Evolutionary conservation across 92 coral and sea anemone species (phyloP).

Genomic region (Siderastrea radians): DNA sequence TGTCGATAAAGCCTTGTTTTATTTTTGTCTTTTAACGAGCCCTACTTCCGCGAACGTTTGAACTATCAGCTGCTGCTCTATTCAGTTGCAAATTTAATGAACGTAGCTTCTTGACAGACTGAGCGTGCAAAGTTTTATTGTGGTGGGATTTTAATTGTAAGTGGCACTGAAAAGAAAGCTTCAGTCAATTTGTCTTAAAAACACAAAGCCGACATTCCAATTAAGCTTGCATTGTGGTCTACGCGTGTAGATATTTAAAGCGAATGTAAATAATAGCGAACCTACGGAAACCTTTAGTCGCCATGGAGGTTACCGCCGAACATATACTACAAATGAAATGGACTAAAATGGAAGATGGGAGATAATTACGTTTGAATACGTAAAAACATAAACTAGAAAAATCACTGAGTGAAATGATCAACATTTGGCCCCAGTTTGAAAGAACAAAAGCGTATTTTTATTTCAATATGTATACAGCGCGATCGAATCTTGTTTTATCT

Average conservation of each 20-base stretch:
- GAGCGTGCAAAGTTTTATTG: constrained; percentile 2
- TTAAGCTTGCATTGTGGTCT: not conserved
- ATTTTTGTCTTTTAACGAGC: not conserved
- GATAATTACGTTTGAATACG: not conserved
- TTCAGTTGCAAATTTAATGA: constrained; percentile 1
- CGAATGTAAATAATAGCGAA: not conserved
- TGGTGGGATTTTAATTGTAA: constrained; percentile 2
- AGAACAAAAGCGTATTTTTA: not conserved
- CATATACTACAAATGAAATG: not conserved
- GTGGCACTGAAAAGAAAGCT: constrained; percentile 9
- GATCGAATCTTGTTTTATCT: not conserved
- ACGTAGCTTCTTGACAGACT: not conserved
- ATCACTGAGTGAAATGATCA: too few relatives aligned
- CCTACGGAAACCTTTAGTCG: not conserved
- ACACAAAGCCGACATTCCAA: constrained; percentile 8
- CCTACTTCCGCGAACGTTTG: not conserved
- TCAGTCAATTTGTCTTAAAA: not conserved
- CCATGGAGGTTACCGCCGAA: not conserved
- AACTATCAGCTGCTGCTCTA: not conserved
- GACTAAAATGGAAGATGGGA: not conserved
- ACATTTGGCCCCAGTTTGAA: too few relatives aligned
- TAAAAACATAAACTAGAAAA: not conserved
- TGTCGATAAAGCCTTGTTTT: not conserved
- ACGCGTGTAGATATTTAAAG: not conserved
- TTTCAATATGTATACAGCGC: not conserved